phyloP scores from a whole-genome alignment of 2,888 invertebrate genomes.

The Bombylius major region DNA sequence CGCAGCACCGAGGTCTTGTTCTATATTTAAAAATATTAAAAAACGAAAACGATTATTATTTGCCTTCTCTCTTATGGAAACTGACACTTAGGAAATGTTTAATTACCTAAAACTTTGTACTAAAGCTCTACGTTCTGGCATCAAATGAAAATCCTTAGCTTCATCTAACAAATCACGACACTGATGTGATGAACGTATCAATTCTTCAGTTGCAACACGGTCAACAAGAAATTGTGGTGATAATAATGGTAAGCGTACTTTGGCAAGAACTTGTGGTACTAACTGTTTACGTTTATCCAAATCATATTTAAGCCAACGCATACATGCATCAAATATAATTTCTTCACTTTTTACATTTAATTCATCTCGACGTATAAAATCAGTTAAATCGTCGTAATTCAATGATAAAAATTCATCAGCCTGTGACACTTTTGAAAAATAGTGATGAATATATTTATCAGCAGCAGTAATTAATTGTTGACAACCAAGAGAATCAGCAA shows the following conservation, averaged over 20 bases:
- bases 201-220: conserved; percentile 63
- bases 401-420: conserved; percentile 60
- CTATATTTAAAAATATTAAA: conserved; percentile 24
- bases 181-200: conserved; percentile 62
- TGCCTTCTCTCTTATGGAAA: neutral
- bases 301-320: conserved; percentile 65
- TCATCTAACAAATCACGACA: conserved; percentile 79
- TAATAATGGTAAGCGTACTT: conserved; percentile 66
- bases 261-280: conserved; percentile 57
- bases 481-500: conserved; percentile 69
- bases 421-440: conserved; percentile 63
- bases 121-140: conserved; percentile 69
- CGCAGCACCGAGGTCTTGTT: conserved; percentile 61
- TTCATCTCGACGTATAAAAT: conserved; percentile 61
- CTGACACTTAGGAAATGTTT: neutral
- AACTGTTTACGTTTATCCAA: conserved; percentile 42
- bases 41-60: neutral
- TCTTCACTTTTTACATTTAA: conserved; percentile 65
- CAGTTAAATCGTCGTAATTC: conserved; percentile 47
- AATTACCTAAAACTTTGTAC: conserved; percentile 51
- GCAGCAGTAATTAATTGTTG: conserved; percentile 55
- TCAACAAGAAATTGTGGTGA: conserved; percentile 73
- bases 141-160: conserved; percentile 74
- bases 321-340: conserved; percentile 71
- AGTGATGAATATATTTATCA: conserved; percentile 65